Base-by-base conservation (phyloP, 1,140 invertebrate genomes). In the Sitobion miscanthi region DNA sequence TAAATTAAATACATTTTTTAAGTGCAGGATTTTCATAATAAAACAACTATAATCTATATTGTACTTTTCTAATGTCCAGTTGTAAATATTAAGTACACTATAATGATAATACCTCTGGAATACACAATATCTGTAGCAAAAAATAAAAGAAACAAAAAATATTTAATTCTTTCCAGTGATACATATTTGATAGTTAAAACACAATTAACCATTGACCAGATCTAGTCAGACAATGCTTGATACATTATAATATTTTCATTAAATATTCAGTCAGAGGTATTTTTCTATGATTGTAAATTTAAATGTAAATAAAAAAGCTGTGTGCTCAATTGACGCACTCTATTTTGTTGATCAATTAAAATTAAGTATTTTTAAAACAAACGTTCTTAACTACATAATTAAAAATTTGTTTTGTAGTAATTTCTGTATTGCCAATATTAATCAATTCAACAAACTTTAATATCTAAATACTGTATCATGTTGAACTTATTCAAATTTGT, bases 321-420 rank as follows among this genome's bases (percentile, higher is more conserved):
- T 57, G 91, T 93, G 49, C 49, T 54, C 52, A 42, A 57, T 17
- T 85, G 47, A 54, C 23, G 35, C 91, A 54, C 49, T 93, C 1
- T 93, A 85, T 93, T 93, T 93, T 93, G 82, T 93, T 85, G 82
- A 93, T 54, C 49, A 85, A 85, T 93, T 93, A 47, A 54, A 85
- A 38, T 85, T 86, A 85, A 93, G 90, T 77, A 92, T 92, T 83
- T 92, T 92, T 83, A 83, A 77, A 49, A 91, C 7, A 49, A 49
- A 69, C 77, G 42, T 93, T 54, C n/a, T 69, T 85, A 57, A 52
- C 49, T 93, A 85, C 35, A 52, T 20, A 14, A 38, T 83, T 91
- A 11, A 42, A n/a, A 35, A 57, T 4, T 25, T 57, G 9, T 90
- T 90, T 90, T 90, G 17, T 90, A 38, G 54, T 42, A n/a, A 47